Evolutionary conservation across 1,140 invertebrate species (phyloP), one percentile per base, ranked within the genome.

Genomic region (Macrotrachela quadricornifera): DNA sequence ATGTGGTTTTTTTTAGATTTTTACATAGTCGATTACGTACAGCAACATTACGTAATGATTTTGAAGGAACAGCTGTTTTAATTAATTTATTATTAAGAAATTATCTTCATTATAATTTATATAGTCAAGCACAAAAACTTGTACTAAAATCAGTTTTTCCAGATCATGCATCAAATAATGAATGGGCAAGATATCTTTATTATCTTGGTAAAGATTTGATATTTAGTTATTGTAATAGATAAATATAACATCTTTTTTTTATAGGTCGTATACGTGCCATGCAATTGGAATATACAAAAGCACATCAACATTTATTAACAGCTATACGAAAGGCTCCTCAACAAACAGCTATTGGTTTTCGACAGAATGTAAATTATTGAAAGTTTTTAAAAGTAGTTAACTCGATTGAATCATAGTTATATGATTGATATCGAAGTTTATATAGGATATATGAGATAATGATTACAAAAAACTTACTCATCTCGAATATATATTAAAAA

Each of bases 101-200:
- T 68, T 97, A 97, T 66, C 72, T 97, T 11, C 83, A 91, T 64
- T 92, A 87, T 63, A 90, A 86, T 62, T 69, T 96, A 9, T 95
- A 92, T 70, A 87, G 95, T 71, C 88, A 79, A 63, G 77, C 77
- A 15, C 67, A 72, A 63, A 95, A 95, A 68, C 72, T 99, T 37
- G 86, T 96, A 0, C 82, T 85, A 37, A 97, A 97, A 66, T 86
- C 85, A 6, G 82, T 84, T 0, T 97, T 90, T 63, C 91, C 92
- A 1, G 90, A 96, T 69, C 61, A 62, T 58, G 90, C 90, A 0
- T 90, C 86, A 67, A 99, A 97, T 67, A 97, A 96, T 73, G 91
- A 97, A 66, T 92, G 86, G 83, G 91, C 92, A 0, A 76, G 92
- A 63, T 97, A 85, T 67, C 73, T 94, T 17, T 99, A 92, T 68